These are phyloP conservation scores for Syritta pipiens DNA, from an alignment of 2,888 invertebrate genomes.

Conservation along the genomic window DNA sequence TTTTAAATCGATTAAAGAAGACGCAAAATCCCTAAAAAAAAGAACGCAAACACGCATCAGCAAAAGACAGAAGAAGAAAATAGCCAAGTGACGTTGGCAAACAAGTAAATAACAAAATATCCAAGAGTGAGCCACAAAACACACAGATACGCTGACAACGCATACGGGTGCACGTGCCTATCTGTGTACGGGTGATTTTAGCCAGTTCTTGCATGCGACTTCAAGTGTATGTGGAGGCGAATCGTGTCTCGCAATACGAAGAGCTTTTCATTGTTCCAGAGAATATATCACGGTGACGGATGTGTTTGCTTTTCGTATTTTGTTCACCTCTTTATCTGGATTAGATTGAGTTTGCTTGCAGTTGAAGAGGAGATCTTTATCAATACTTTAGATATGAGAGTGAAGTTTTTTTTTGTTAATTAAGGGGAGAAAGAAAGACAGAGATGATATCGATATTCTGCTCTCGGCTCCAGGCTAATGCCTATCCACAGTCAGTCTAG, in stretches of 20 bases:
- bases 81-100: conserved; percentile 27
- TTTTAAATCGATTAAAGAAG: conserved; percentile 30
- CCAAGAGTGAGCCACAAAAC: conserved; percentile 7
- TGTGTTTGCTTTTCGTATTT: conserved; percentile 13
- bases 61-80: conserved; percentile 8
- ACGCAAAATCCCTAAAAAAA: conserved; percentile 40
- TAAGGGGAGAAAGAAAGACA: no score
- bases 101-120: conserved; percentile 32
- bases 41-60: conserved; percentile 13
- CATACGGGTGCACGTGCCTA: conserved; percentile 27
- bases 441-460: no score
- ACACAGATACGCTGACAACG: no score
- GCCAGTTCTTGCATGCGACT: conserved; percentile 13
- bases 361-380: background rate
- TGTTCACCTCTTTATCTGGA: conserved; percentile 31
- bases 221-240: no score
- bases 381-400: background rate
- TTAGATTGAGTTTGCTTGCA: conserved; percentile 33
- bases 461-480: no score
- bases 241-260: no score
- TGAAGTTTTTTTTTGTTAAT: no score
- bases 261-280: conserved; percentile 42
- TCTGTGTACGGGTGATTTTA: background rate
- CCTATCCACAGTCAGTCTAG: no score
- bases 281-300: conserved; percentile 2